Evolutionary conservation across 2,797 vertebrate species (phyloP).

Genomic region (Falco naumanni): DNA sequence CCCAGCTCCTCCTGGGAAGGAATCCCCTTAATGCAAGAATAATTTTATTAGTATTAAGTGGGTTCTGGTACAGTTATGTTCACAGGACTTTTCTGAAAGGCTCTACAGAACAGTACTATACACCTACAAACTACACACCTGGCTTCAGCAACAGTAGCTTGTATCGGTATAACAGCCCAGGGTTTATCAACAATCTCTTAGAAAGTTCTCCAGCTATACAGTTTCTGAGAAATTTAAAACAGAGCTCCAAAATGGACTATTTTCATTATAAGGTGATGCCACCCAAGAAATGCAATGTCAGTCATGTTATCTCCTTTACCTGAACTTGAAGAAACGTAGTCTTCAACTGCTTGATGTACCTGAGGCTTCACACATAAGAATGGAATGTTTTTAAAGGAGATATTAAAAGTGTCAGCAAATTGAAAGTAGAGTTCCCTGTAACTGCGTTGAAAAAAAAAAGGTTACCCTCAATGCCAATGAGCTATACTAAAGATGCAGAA

Average conservation of each 20-base stretch:
- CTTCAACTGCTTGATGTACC: background rate
- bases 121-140: background rate
- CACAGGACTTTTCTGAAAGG: background rate
- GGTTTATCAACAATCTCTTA: background rate
- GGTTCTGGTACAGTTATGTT: background rate
- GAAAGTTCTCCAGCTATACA: background rate
- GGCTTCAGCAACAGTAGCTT: background rate
- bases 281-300: background rate
- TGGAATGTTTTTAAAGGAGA: background rate
- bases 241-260: background rate
- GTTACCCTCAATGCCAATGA: background rate
- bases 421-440: background rate
- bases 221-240: background rate
- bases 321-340: background rate
- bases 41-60: background rate
- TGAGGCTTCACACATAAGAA: background rate
- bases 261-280: background rate
- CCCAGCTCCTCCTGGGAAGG: background rate
- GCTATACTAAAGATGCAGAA: background rate
- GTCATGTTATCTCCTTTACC: background rate
- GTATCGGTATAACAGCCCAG: background rate
- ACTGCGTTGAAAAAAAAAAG: background rate
- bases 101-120: background rate
- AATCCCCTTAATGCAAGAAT: background rate
- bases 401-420: background rate